Evolutionary conservation across 2,113 vertebrate species (phyloP).

Genomic region (Rana temporaria): DNA sequence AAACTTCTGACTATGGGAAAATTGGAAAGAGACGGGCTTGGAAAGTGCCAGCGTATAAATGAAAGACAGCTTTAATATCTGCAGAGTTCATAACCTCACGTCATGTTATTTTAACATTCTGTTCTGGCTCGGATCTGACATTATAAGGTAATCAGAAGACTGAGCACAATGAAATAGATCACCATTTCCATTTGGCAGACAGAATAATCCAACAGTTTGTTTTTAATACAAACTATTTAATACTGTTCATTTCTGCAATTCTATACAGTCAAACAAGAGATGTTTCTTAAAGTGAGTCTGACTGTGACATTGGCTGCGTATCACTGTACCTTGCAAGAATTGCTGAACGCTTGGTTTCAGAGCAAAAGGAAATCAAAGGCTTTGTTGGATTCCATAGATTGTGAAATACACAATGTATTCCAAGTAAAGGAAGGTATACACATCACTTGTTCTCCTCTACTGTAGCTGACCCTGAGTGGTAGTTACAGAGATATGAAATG

Average conservation of each 20-base stretch:
- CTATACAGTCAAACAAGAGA: background rate
- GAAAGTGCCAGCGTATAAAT: constrained; percentile 40
- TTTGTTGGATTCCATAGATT: no score
- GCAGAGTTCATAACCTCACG: constrained; percentile 34
- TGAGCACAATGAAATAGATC: constrained; percentile 37
- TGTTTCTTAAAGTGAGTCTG: constrained; percentile 3
- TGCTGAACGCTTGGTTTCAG: no score
- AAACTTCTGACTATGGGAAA: constrained; percentile 36
- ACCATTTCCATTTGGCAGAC: constrained; percentile 36
- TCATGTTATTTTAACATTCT: constrained; percentile 50
- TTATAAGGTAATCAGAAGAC: constrained; percentile 39
- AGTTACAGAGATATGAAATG: no score
- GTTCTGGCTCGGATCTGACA: constrained; percentile 39
- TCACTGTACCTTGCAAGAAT: background rate
- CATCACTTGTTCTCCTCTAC: no score
- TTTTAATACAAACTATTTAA: constrained; percentile 10
- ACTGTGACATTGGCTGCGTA: background rate
- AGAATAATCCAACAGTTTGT: constrained; percentile 15
- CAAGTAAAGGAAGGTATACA: no score
- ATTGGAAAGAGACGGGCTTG: constrained; percentile 28
- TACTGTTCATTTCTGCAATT: constrained; percentile 21
- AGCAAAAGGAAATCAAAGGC: no score
- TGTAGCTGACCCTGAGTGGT: no score
- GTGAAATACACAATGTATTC: no score
- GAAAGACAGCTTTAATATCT: constrained; percentile 49